phyloP scores from a whole-genome alignment of 2,113 vertebrate species.

The Myxocyprinus asiaticus region DNA sequence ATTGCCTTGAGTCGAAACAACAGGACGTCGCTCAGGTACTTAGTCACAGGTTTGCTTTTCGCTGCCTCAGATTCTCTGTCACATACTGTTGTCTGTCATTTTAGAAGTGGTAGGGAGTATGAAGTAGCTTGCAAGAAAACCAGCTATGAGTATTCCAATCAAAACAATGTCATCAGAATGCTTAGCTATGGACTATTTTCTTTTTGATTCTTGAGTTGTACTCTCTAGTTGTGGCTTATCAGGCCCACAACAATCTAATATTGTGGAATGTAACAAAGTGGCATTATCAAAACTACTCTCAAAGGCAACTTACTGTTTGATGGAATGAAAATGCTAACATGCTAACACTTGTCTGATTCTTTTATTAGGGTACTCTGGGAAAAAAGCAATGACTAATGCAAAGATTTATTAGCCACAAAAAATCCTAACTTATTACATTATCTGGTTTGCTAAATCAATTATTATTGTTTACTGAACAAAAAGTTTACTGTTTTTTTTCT shows the following conservation, averaged over 20 bases:
- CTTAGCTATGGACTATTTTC: conserved; percentile 4
- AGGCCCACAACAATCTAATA: not conserved
- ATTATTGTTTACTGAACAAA: conserved; percentile 37
- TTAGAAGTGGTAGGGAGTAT: conserved; percentile 58
- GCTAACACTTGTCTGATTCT: no score
- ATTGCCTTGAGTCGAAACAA: conserved; percentile 69
- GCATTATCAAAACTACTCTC: not conserved
- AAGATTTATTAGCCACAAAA: not conserved
- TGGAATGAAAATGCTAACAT: no score
- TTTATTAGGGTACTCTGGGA: no score
- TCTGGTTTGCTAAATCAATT: not conserved
- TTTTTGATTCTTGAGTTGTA: not conserved
- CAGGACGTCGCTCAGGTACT: conserved; percentile 70
- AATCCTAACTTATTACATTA: not conserved
- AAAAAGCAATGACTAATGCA: not conserved
- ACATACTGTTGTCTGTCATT: conserved; percentile 73
- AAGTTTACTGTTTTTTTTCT: conserved; percentile 53
- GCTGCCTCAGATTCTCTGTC: conserved; percentile 75
- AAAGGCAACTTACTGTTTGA: not conserved
- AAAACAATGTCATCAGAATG: conserved; percentile 10
- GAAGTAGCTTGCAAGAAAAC: conserved; percentile 2
- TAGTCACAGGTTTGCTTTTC: conserved; percentile 76
- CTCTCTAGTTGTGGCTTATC: not conserved
- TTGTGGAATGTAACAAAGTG: not conserved
- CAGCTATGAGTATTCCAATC: not conserved